Evolutionary conservation across 2,888 invertebrate species (phyloP), one percentile per base, ranked within the genome.

Genomic region (Rapana venosa): DNA sequence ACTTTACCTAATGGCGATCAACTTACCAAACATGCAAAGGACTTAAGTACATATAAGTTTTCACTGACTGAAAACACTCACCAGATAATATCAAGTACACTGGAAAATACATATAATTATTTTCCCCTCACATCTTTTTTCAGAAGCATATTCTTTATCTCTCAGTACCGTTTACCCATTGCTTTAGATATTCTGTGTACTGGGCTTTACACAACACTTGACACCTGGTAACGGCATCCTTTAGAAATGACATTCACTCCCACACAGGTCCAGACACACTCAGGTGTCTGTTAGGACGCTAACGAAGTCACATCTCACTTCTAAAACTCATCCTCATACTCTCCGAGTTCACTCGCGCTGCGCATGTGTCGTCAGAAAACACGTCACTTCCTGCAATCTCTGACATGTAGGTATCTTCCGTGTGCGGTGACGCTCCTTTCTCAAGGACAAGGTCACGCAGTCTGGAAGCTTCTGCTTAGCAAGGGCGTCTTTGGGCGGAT

Each of bases 331-430:
- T 35, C 22, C 87, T 70, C n/a, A 87, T n/a, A 61, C 87, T 87
- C n/a, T 35, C 86, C 13, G 56, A 58, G 70, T 88, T 56, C 8
- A 77, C 74, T 47, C 74, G 61, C 84, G 89, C 85, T 35, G 79
- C 77, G 56, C 85, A 89, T 22, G 89, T 85, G 58, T 89, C 89
- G n/a, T 87, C 89, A 58, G 47, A 90, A 36, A 22, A 35, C 35
- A 32, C 17, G 79, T 66, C 86, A 81, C 79, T 87, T 66, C 84
- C 87, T 0, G n/a, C 92, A 74, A 94, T 93, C 74, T 94, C 94
- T 87, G 92, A 92, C 94, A 94, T 94, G 87, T 94, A 94, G 58
- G 94, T 94, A 15, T 91, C 91, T 26, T 93, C 92, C 93, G 92
- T 15, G 94, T 94, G 26, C 93, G 91, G 79, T 91, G 91, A 66